phyloP scores from a whole-genome alignment of 2,113 vertebrate species.

The Vidua chalybeata region DNA sequence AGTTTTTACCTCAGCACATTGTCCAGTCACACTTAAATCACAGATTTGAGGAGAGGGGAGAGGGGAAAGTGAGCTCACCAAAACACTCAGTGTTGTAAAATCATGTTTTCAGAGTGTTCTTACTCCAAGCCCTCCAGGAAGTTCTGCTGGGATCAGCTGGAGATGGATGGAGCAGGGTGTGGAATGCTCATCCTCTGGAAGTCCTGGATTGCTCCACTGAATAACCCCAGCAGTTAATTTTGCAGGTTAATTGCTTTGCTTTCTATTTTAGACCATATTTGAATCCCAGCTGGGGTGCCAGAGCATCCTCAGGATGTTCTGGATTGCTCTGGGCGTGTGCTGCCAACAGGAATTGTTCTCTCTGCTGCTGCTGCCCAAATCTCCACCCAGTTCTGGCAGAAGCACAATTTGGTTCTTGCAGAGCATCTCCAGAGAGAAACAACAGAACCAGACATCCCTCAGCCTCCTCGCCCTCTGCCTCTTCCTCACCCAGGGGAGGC shows the following conservation, averaged over 20 bases:
- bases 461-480: neutral
- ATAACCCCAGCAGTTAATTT: neutral
- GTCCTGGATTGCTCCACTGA: neutral
- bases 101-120: neutral
- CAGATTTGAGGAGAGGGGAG: neutral
- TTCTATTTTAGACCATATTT: neutral
- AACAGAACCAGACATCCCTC: neutral
- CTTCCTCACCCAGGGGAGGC: neutral
- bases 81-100: accelerated
- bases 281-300: neutral
- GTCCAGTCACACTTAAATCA: neutral
- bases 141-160: neutral
- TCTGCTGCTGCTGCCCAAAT: neutral
- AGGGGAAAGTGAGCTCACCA: neutral
- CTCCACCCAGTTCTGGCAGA: neutral
- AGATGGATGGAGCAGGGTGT: neutral
- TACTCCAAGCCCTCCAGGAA: neutral
- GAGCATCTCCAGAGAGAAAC: neutral
- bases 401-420: neutral
- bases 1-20: neutral
- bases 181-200: neutral
- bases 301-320: neutral
- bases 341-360: neutral
- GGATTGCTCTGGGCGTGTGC: neutral
- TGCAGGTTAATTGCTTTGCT: neutral